Conservation (phyloP, 2,113 vertebrate genomes). For the Nothobranchius kuhntae region DNA sequence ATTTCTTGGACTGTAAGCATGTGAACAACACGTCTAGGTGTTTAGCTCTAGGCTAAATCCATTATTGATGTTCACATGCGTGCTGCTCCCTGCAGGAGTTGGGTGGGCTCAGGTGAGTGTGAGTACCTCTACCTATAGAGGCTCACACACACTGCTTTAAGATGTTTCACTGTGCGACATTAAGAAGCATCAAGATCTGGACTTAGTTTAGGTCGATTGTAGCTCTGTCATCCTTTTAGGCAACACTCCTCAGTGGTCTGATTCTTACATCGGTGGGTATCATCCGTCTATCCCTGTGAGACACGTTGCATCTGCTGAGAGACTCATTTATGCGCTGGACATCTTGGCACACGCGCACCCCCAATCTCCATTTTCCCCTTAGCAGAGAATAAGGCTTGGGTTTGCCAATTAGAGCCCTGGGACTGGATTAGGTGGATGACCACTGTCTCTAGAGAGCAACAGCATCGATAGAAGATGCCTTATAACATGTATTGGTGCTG, state of each 20-base stretch:
- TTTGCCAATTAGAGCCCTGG: slow-evolving; percentile 67
- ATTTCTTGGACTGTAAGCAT: slow-evolving; percentile 2
- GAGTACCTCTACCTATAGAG: background rate
- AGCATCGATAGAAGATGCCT: slow-evolving; percentile 22
- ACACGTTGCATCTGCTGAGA: slow-evolving; percentile 33
- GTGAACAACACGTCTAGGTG: slow-evolving; percentile 36
- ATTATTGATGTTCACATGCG: slow-evolving; percentile 63
- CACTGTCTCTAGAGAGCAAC: slow-evolving; percentile 35
- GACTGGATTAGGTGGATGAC: slow-evolving; percentile 59
- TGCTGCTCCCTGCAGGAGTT: slow-evolving; percentile 16
- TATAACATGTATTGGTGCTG: background rate
- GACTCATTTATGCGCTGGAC: slow-evolving; percentile 57
- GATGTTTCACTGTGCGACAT: slow-evolving; percentile 1
- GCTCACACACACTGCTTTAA: background rate
- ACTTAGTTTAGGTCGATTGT: too few species aligned
- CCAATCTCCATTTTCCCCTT: slow-evolving; percentile 57
- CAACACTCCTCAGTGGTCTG: slow-evolving; percentile 3
- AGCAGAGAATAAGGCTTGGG: slow-evolving; percentile 60
- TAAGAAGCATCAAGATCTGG: background rate
- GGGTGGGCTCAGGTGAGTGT: slow-evolving; percentile 31
- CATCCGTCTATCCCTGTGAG: slow-evolving; percentile 33
- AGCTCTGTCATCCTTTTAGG: background rate
- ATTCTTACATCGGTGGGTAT: slow-evolving; percentile 8
- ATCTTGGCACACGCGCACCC: slow-evolving; percentile 42
- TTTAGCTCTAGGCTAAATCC: slow-evolving; percentile 58